A percentile compares a stretch with the other conserved stretches of the same genome.
phyloP scores from a whole-genome alignment of 2,888 invertebrate species.

The Parascotia fuliginaria region DNA sequence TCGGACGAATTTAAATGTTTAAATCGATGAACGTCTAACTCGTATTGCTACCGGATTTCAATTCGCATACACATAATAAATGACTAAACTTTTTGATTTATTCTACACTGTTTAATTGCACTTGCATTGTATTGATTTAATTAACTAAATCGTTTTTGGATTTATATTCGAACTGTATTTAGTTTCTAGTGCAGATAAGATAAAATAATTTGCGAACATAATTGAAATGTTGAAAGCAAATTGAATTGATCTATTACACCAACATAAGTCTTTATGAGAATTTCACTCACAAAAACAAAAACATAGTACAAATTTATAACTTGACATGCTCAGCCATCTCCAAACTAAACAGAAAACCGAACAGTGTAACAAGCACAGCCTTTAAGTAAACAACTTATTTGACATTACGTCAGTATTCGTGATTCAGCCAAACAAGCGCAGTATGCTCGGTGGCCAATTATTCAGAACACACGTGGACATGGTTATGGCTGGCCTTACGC shows the following conservation, averaged over 20 bases:
- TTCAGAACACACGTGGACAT: slow-evolving; percentile 81
- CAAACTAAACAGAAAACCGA: slow-evolving; percentile 9
- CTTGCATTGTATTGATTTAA: slow-evolving; percentile 42
- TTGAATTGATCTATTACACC: neutral
- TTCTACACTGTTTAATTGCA: slow-evolving; percentile 50
- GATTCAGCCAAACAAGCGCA: slow-evolving; percentile 66
- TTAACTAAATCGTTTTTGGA: slow-evolving; percentile 39
- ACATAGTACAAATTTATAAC: neutral
- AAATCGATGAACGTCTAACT: slow-evolving; percentile 69
- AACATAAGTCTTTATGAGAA: neutral
- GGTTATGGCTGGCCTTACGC: slow-evolving; percentile 72
- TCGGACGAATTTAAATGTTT: slow-evolving; percentile 75
- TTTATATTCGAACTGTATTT: slow-evolving; percentile 31
- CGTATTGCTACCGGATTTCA: slow-evolving; percentile 77
- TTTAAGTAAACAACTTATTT: slow-evolving; percentile 42
- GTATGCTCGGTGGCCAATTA: slow-evolving; percentile 66
- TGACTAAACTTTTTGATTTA: slow-evolving; percentile 56
- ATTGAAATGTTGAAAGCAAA: slow-evolving; percentile 22
- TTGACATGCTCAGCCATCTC: neutral
- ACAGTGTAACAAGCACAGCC: slow-evolving; percentile 16
- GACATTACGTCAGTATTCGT: slow-evolving; percentile 67
- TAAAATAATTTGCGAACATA: slow-evolving; percentile 18
- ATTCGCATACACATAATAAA: slow-evolving; percentile 59
- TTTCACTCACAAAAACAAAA: neutral
- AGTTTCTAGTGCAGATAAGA: slow-evolving; percentile 16